Evolutionary conservation across 1,140 invertebrate species (phyloP).

Genomic region (Batillaria attramentaria): DNA sequence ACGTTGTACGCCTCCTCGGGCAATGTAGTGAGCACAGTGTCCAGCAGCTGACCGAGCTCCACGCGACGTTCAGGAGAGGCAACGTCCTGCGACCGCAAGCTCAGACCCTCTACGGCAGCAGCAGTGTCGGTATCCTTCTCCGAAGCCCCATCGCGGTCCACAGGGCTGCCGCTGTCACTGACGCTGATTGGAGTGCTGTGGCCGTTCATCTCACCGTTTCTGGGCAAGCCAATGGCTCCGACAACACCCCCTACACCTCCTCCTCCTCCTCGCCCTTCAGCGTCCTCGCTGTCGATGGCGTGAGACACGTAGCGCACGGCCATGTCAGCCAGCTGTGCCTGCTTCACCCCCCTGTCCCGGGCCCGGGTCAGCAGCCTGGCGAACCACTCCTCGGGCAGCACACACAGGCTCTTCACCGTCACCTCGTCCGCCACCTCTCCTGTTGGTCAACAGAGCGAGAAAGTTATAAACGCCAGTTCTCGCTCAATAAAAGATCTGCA

Average conservation of each 20-base stretch:
- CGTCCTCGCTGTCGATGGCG: conserved; percentile 48
- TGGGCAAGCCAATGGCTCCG: background rate
- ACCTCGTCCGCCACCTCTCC: conserved; percentile 41
- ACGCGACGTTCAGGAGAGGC: conserved; percentile 35
- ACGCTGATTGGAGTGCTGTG: conserved; percentile 20
- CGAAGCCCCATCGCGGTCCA: conserved; percentile 17
- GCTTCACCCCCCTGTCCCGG: conserved; percentile 53
- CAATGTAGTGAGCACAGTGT: conserved; percentile 56
- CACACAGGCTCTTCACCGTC: conserved; percentile 43
- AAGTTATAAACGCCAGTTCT: too few relatives aligned
- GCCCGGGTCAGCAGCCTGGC: conserved; percentile 52
- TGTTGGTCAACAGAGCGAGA: background rate
- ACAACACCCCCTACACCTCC: conserved; percentile 30
- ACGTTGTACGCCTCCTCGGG: conserved; percentile 60
- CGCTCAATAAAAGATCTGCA: too few relatives aligned
- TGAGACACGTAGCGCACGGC: conserved; percentile 53
- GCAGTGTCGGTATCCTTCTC: conserved; percentile 16
- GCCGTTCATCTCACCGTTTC: background rate
- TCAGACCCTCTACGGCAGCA: background rate
- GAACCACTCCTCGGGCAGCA: conserved; percentile 62
- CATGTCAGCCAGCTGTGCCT: conserved; percentile 50
- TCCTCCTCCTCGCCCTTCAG: background rate
- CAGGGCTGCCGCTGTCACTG: conserved; percentile 10
- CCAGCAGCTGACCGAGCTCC: conserved; percentile 54
- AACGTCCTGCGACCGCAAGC: background rate